phyloP scores from a whole-genome alignment of 2,113 vertebrate genomes.

The Scatophagus argus region DNA sequence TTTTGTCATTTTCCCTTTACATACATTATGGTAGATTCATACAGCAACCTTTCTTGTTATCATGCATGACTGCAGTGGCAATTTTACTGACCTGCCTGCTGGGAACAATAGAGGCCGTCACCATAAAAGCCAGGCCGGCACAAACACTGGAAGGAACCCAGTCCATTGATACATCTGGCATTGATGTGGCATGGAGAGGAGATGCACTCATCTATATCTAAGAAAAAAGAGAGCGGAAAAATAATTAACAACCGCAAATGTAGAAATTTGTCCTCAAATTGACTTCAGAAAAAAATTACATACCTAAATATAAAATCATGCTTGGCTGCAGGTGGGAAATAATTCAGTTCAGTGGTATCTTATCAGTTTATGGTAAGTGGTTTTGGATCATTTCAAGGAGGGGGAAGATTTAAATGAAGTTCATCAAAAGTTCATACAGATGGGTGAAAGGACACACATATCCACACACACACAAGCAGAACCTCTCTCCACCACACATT shows the following conservation, averaged over 20 bases:
- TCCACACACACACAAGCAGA: slow-evolving; percentile 29
- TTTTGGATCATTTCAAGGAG: not conserved
- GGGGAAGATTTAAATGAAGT: slow-evolving; percentile 43
- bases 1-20: no score
- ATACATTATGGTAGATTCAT: no score
- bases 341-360: not conserved
- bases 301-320: not conserved
- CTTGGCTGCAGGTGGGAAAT: not conserved
- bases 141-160: slow-evolving; percentile 89
- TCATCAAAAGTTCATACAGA: slow-evolving; percentile 63
- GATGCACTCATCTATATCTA: slow-evolving; percentile 88
- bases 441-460: slow-evolving; percentile 36
- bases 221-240: not conserved
- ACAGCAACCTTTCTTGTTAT: no score
- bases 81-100: slow-evolving; percentile 77
- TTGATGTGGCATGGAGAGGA: slow-evolving; percentile 86
- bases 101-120: slow-evolving; percentile 88
- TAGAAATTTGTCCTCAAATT: not conserved
- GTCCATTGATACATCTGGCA: slow-evolving; percentile 86
- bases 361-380: slow-evolving; percentile 2
- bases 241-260: not conserved
- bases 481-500: slow-evolving; percentile 67
- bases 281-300: not conserved
- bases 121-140: slow-evolving; percentile 87
- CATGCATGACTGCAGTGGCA: not conserved